Conservation (phyloP, 2,797 vertebrate genomes). For the Cryptoprocta ferox region DNA sequence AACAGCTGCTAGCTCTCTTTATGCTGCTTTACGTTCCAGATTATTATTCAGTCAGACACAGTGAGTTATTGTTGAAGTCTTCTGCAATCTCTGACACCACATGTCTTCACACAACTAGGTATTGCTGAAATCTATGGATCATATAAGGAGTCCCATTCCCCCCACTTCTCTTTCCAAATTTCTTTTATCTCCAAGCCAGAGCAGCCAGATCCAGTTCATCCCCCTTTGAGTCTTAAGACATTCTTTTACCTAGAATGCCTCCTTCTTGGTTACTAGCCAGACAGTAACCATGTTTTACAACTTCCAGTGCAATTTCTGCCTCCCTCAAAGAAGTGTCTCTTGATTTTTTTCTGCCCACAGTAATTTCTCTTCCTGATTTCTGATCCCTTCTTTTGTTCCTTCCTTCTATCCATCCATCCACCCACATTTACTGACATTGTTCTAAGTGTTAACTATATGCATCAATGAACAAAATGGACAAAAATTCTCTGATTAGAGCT, state of each 20-base stretch:
- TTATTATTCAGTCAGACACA: background rate
- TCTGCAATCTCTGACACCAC: background rate
- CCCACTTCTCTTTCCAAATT: background rate
- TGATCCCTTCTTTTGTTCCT: background rate
- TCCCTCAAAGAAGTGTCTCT: background rate
- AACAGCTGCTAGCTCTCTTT: background rate
- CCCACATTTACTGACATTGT: background rate
- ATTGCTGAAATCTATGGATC: background rate
- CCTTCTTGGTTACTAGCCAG: background rate
- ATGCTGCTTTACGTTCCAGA: background rate
- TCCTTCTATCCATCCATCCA: background rate
- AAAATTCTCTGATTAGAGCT: background rate
- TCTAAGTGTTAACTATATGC: background rate
- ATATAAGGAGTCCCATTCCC: background rate
- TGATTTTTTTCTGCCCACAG: background rate
- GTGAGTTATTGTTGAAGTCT: background rate
- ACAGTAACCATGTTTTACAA: background rate
- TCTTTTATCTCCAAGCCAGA: background rate
- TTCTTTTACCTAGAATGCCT: background rate
- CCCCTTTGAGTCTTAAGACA: background rate
- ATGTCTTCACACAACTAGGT: background rate
- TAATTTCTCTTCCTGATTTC: background rate
- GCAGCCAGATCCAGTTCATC: background rate
- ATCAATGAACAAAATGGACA: background rate
- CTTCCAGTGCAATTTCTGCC: background rate